Evolutionary conservation across 2,113 vertebrate species (phyloP), one percentile per base, ranked within the genome.

Genomic region (Larimichthys crocea): DNA sequence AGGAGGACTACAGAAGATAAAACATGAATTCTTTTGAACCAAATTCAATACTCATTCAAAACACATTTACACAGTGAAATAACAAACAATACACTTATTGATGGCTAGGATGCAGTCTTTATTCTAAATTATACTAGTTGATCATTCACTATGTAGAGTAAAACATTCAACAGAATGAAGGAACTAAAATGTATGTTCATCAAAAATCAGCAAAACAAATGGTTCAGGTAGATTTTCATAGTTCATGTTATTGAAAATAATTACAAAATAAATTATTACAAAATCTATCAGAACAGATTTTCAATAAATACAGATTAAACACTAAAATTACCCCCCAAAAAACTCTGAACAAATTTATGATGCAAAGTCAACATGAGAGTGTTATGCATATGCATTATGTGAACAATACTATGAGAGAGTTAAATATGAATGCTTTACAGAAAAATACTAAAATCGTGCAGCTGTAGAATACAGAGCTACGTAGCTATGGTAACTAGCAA

Each of bases 41-140:
- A 40, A 48, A 83, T 29, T 2, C 3, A 80, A 9, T 55, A 31
- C 6, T 15, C 56, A 6, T n/a, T 59, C 8, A 20, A 53, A 20
- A 53, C 1, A 62, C 17, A 69, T 74, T 52, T 44, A 19, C 15
- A 82, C 22, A 61, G 2, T 44, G 14, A 85, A 85, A 78, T 48
- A 53, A 78, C 12, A 68, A 83, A 69, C 52, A 74, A 60, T 74
- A 71, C 10, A 73, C 29, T 49, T 35, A 59, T 19, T 55, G 14
- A 74, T 42, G 35, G 14, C 22, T 65, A n/a, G 3, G 12, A 65
- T 40, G 4, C 22, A 46, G 17, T 40, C 8, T 53, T 67, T 77
- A 74, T 84, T 53, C 49, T 44, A 57, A 57, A 65, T 53, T 12
- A 26, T 11, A 50, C 1, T 24, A 19, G 11, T 6, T 57, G 17